Base-by-base conservation (phyloP, 2,888 invertebrate species). In the Pachymerium ferrugineum region DNA sequence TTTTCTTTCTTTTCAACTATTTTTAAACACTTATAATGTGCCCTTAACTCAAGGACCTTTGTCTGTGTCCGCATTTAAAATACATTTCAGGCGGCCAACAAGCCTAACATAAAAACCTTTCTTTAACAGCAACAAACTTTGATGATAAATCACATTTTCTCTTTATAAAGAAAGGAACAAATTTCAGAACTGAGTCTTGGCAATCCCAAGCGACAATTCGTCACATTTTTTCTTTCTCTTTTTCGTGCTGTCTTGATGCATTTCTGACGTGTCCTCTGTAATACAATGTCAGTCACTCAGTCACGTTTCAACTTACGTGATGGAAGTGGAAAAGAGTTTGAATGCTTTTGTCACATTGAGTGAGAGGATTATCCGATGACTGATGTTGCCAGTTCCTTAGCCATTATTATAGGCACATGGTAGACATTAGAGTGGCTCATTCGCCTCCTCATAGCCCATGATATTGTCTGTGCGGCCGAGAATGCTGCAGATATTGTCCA, bases 321-420 rank as follows among this genome's bases (percentile, higher is more conserved):
- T 47, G 47, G 38, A 47, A 47, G 47, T 47, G 1, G 4, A 16
- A n/a, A 47, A 47, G 22, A 47, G 47, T 47, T 47, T 47, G 47
- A 47, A 47, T 47, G 47, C 47, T 47, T 16, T 47, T 47, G 47
- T 47, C 47, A 47, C 47, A 19, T n/a, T 8, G 16, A 47, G 22
- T 47, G 47, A 47, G 47, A 47, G 47, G 47, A 47, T 47, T 47
- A 47, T 47, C 47, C 47, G 47, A 47, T 47, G 47, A 47, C n/a
- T 47, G 47, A 47, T 47, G 47, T n/a, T 6, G 47, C 47, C 47
- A 42, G 42, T 42, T 42, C n/a, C 42, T 42, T 42, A 42, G 47
- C 16, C 47, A 19, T 47, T 47, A 47, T 19, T 47, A 47, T n/a
- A 47, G 19, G 16, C 47, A 16, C 47, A 47, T 47, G 47, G 47